phyloP scores from a whole-genome alignment of 2,113 vertebrate genomes.

The Cyphomyrus plagiostoma region DNA sequence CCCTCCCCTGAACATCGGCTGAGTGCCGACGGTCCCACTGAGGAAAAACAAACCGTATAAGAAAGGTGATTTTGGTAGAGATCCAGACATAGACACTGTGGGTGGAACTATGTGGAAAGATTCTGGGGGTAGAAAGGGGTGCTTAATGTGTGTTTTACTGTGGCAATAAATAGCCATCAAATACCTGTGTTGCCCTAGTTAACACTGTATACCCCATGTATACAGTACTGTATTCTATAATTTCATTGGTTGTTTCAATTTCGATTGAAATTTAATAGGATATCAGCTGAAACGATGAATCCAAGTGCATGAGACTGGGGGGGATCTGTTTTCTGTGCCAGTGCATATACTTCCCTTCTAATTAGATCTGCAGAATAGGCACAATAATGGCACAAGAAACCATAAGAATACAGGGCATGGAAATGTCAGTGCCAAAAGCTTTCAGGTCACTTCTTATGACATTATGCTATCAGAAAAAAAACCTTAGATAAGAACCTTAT shows the following conservation, averaged over 20 bases:
- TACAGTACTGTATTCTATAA: not conserved
- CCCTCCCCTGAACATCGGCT: not conserved
- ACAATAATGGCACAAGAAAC: not conserved
- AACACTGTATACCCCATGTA: not conserved
- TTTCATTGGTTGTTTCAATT: not conserved
- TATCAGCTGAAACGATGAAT: not conserved
- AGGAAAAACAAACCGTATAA: not conserved
- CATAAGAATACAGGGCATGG: not conserved
- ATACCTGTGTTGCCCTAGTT: not conserved
- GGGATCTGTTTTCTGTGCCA: not conserved
- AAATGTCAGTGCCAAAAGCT: not conserved
- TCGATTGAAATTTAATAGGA: not conserved
- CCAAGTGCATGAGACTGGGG: not conserved
- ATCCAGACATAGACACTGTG: not conserved
- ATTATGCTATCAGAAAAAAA: not conserved
- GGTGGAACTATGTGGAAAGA: not conserved
- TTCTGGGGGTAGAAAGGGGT: not conserved
- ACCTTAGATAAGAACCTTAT: not conserved
- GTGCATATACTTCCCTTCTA: not conserved
- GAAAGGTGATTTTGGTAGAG: not conserved
- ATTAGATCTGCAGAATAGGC: not conserved
- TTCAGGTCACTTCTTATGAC: not conserved
- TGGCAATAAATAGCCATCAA: not conserved
- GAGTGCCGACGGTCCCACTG: not conserved
- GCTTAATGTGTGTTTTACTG: not conserved